A percentile compares a stretch with the other conserved stretches of the same genome.
phyloP scores from a whole-genome alignment of 2,797 vertebrate genomes.

The Intellagama lesueurii region DNA sequence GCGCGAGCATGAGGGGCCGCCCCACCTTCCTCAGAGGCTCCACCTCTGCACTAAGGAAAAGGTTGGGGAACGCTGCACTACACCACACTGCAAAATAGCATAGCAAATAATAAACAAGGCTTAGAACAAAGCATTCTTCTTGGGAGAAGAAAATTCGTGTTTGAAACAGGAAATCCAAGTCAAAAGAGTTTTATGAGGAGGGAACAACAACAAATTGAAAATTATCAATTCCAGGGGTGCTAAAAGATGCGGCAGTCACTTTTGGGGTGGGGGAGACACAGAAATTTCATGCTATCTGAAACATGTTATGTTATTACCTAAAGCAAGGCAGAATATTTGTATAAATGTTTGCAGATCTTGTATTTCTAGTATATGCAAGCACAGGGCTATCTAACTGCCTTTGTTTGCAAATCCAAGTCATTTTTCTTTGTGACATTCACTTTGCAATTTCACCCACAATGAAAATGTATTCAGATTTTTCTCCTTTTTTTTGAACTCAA shows the following conservation, averaged over 20 bases:
- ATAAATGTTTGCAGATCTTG: background rate
- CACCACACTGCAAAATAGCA: background rate
- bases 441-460: background rate
- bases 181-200: conserved; percentile 31
- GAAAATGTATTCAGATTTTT: background rate
- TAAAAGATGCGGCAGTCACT: conserved; percentile 31
- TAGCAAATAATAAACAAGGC: conserved; percentile 38
- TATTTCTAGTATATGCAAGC: background rate
- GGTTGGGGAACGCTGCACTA: too few relatives aligned
- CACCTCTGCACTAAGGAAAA: too few relatives aligned
- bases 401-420: conserved; percentile 25
- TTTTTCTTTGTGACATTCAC: conserved; percentile 39
- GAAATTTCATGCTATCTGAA: background rate
- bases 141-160: conserved; percentile 24
- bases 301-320: conserved; percentile 1
- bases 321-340: background rate
- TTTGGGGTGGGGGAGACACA: background rate
- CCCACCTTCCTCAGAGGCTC: too few relatives aligned
- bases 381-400: conserved; percentile 13
- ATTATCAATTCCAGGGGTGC: background rate
- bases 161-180: conserved; percentile 38
- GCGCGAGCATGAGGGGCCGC: too few relatives aligned
- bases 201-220: conserved; percentile 10
- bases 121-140: conserved; percentile 28
- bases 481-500: background rate